Conservation (phyloP, 23 tunicate genomes). For the Halocynthia roretzi region DNA sequence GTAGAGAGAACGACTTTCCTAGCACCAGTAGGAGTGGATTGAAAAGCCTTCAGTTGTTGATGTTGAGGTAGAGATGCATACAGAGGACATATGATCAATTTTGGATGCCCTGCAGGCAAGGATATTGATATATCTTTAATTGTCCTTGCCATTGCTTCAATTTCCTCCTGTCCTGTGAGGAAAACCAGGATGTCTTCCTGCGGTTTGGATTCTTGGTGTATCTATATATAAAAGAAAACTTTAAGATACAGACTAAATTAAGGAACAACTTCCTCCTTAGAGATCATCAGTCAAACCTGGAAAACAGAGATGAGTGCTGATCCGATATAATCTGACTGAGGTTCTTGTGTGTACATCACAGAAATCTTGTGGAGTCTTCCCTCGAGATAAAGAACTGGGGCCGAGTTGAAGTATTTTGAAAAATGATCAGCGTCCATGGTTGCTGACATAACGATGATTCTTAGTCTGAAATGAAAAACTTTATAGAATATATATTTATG, state of each 20-base stretch:
- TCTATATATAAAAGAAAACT: neutral
- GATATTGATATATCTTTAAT: slow-evolving; percentile 50
- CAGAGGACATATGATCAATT: slow-evolving; percentile 54
- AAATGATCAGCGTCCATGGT: slow-evolving; percentile 97
- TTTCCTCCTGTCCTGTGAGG: slow-evolving; percentile 94
- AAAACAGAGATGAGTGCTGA: slow-evolving; percentile 44
- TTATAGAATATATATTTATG: neutral
- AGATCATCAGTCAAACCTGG: slow-evolving; percentile 14
- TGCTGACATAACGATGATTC: slow-evolving; percentile 82
- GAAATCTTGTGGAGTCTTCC: slow-evolving; percentile 72
- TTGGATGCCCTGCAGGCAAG: slow-evolving; percentile 51
- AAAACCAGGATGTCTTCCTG: slow-evolving; percentile 84
- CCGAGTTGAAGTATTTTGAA: slow-evolving; percentile 59
- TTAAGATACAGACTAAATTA: neutral
- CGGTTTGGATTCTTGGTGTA: slow-evolving; percentile 64
- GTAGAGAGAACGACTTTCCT: slow-evolving; percentile 85
- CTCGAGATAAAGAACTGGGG: slow-evolving; percentile 85
- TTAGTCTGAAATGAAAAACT: slow-evolving; percentile 18
- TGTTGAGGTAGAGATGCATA: slow-evolving; percentile 70
- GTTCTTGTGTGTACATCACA: slow-evolving; percentile 36
- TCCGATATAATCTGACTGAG: slow-evolving; percentile 55
- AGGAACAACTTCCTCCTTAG: neutral
- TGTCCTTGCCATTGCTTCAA: slow-evolving; percentile 63
- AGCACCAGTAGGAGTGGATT: slow-evolving; percentile 33
- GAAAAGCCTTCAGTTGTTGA: slow-evolving; percentile 75